Evolutionary conservation across 2,888 invertebrate species (phyloP).

Genomic region (Phaedon cochleariae): DNA sequence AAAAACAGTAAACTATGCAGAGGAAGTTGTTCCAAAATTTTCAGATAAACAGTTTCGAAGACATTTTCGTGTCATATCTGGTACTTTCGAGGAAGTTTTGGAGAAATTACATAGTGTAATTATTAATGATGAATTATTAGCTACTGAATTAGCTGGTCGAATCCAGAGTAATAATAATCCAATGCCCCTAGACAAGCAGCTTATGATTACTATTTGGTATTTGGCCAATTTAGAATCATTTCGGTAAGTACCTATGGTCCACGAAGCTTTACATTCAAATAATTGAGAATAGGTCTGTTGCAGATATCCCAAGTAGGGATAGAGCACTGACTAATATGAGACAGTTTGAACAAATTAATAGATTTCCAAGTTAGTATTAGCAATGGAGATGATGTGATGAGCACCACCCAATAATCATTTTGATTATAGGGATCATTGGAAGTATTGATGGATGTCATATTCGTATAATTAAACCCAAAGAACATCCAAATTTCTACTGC

Average conservation of each 20-base stretch:
- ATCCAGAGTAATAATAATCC: not conserved
- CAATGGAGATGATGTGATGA: too few relatives aligned
- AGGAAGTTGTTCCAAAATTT: not conserved
- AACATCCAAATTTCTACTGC: slow-evolving; percentile 36
- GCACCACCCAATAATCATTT: not conserved
- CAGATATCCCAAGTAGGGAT: slow-evolving; percentile 17
- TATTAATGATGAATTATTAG: too few relatives aligned
- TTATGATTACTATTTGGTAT: slow-evolving; percentile 33
- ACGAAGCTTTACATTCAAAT: not conserved
- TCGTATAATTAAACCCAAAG: slow-evolving; percentile 35
- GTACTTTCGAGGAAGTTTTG: too few relatives aligned
- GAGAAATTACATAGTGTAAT: too few relatives aligned
- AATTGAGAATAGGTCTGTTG: slow-evolving; percentile 17
- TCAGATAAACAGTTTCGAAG: too few relatives aligned
- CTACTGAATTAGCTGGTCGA: not conserved
- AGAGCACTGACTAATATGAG: slow-evolving; percentile 20
- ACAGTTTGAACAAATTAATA: not conserved
- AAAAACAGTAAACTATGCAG: not conserved
- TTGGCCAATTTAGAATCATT: slow-evolving; percentile 15
- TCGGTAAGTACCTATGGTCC: not conserved
- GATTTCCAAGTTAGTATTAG: not conserved
- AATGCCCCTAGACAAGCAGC: not conserved
- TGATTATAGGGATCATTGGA: slow-evolving; percentile 18
- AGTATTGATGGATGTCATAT: slow-evolving; percentile 39
- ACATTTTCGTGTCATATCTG: too few relatives aligned